Evolutionary conservation across 2,888 invertebrate genomes (phyloP).

Genomic region (Rhopalosiphum nymphaeae): DNA sequence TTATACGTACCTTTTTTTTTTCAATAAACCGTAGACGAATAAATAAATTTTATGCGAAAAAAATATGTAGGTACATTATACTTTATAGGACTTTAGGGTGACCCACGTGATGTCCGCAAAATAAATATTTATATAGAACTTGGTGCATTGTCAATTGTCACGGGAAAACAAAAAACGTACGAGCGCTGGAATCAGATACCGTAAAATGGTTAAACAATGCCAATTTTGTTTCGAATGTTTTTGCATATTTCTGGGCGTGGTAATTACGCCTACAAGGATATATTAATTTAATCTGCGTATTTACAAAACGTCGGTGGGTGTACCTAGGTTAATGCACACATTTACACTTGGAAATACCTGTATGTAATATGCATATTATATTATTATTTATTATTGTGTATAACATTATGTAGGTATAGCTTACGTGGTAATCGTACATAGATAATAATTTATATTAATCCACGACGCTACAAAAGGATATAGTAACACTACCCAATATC

Average conservation of each 20-base stretch:
- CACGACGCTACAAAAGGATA: background rate
- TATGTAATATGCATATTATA: background rate
- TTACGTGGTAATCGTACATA: background rate
- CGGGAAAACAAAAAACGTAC: background rate
- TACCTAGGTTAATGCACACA: background rate
- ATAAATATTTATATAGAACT: slow-evolving; percentile 12
- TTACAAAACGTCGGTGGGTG: slow-evolving; percentile 1
- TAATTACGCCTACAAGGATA: slow-evolving; percentile 60
- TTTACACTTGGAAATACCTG: background rate
- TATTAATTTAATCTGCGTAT: slow-evolving; percentile 52
- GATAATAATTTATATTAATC: background rate
- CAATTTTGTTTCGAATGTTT: slow-evolving; percentile 38
- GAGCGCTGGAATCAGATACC: background rate
- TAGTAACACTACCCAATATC: background rate
- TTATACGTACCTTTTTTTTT: background rate
- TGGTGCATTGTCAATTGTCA: background rate
- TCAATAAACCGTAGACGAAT: background rate
- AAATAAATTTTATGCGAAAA: background rate
- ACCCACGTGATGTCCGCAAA: slow-evolving; percentile 10
- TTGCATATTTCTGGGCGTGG: slow-evolving; percentile 64
- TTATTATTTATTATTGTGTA: background rate
- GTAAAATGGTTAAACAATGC: slow-evolving; percentile 48
- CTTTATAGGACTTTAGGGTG: background rate
- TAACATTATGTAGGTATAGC: background rate
- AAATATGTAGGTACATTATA: background rate